phyloP scores from a whole-genome alignment of 2,888 invertebrate species.

The Margaritifera margaritifera region DNA sequence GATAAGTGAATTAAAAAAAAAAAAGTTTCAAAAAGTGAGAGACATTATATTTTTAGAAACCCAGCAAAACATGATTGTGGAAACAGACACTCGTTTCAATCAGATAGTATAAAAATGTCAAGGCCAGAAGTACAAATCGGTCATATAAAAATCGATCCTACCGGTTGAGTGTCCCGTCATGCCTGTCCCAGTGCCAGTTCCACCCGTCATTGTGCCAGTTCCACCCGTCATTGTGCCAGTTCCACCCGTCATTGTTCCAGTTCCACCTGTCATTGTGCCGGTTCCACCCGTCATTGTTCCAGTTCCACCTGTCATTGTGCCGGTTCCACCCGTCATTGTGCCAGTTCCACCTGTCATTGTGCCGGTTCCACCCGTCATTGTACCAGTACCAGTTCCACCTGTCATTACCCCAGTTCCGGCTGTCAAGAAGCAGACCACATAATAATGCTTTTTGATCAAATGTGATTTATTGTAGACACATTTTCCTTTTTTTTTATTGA shows the following conservation, averaged over 20 bases:
- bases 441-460: no score
- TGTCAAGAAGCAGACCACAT: neutral
- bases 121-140: neutral
- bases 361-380: neutral
- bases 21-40: no score
- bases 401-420: conserved; percentile 11
- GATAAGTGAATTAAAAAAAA: no score
- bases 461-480: no score
- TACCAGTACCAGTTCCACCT: conserved; percentile 1
- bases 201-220: conserved; percentile 13
- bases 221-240: conserved; percentile 14
- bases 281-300: conserved; percentile 18
- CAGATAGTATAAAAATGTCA: no score
- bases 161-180: conserved; percentile 9
- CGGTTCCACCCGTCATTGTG: conserved; percentile 14
- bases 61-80: no score
- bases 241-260: conserved; percentile 3
- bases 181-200: conserved; percentile 4
- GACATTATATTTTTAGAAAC: no score
- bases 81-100: no score
- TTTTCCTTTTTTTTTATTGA: no score
- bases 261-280: neutral
- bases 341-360: neutral
- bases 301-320: conserved; percentile 6
- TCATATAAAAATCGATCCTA: neutral